Conservation (phyloP, 2,888 invertebrate species). For the Epicampocera succincta region DNA sequence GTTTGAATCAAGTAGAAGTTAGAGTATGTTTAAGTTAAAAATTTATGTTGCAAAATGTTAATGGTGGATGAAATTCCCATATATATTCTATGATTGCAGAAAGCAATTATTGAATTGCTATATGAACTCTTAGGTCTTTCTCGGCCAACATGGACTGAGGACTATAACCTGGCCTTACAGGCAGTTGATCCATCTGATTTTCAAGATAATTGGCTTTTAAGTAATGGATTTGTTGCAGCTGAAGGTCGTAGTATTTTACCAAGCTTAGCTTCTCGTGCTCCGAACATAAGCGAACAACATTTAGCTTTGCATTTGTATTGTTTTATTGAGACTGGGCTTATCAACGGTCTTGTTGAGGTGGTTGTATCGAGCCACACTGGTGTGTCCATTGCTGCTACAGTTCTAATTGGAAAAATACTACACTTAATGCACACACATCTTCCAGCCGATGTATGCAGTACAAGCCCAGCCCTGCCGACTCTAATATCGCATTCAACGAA, state of each 20-base stretch:
- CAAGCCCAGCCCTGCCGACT: conserved; percentile 91
- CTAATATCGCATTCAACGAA: conserved; percentile 90
- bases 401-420: conserved; percentile 93
- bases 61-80: not conserved
- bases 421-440: conserved; percentile 92
- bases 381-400: conserved; percentile 94
- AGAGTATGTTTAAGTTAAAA: conserved; percentile 85
- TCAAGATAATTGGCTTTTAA: conserved; percentile 92
- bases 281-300: conserved; percentile 95
- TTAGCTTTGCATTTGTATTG: conserved; percentile 93
- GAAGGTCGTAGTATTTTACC: conserved; percentile 94
- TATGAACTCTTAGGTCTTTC: conserved; percentile 94
- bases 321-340: conserved; percentile 92
- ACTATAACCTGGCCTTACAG: conserved; percentile 92
- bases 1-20: conserved; percentile 93
- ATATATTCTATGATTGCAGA: conserved; percentile 83
- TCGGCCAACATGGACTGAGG: conserved; percentile 95
- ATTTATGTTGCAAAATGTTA: not conserved
- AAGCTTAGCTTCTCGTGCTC: conserved; percentile 91
- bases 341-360: conserved; percentile 95
- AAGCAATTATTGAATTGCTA: conserved; percentile 94
- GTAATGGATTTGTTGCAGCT: conserved; percentile 96
- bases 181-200: conserved; percentile 94
- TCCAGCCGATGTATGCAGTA: conserved; percentile 92
- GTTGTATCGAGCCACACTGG: conserved; percentile 92